These are phyloP conservation scores for Ophion ellenae DNA, from an alignment of 2,888 invertebrate species.

Conservation along the genomic window DNA sequence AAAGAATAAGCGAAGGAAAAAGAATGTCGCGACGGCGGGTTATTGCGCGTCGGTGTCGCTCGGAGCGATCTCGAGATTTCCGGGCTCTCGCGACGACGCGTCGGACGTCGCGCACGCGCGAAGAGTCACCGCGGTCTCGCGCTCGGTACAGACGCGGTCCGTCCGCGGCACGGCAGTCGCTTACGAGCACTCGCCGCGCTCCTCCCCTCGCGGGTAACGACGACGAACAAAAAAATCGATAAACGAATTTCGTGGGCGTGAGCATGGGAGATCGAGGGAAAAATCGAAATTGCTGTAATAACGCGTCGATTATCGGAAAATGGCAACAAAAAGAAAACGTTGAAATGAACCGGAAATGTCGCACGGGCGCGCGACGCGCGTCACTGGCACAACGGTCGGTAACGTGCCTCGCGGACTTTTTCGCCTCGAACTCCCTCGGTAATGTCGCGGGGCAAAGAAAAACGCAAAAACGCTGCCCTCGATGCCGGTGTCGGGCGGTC, in stretches of 20 bases:
- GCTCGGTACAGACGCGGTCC: too few relatives aligned
- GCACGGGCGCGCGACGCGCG: neutral
- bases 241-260: neutral
- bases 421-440: slow-evolving; percentile 7
- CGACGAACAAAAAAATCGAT: neutral
- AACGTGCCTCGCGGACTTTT: slow-evolving; percentile 17
- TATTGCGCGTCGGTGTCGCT: slow-evolving; percentile 15
- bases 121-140: neutral
- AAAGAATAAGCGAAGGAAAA: slow-evolving; percentile 11
- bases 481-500: slow-evolving; percentile 29
- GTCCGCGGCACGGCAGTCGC: too few relatives aligned
- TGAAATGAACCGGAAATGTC: neutral
- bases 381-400: neutral
- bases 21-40: slow-evolving; percentile 7
- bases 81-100: slow-evolving; percentile 8
- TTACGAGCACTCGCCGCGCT: too few relatives aligned
- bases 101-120: slow-evolving; percentile 6
- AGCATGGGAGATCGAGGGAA: neutral
- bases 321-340: neutral
- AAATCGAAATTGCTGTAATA: neutral
- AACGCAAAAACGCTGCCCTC: neutral
- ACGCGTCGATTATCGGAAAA: neutral
- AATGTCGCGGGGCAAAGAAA: neutral
- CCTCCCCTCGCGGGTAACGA: too few relatives aligned
- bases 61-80: slow-evolving; percentile 48